Base-by-base conservation (phyloP, 2,113 vertebrate species). In the Epinephelus moara region DNA sequence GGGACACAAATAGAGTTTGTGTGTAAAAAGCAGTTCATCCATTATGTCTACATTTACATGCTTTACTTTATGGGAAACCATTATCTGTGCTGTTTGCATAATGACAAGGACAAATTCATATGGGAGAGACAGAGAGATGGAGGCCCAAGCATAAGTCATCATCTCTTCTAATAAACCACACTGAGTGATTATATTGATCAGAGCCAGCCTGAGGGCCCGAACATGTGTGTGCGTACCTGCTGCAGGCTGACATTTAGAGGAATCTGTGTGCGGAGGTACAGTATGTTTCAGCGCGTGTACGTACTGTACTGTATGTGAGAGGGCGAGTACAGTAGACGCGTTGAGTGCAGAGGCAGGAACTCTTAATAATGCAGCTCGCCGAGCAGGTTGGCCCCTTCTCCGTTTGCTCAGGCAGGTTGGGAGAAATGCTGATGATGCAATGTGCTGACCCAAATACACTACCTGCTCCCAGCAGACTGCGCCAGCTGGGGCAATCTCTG, bases 371-470 rank as follows among this genome's bases (percentile, higher is more conserved):
- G 89, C 85, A 94, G 91, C 94, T 94, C 89, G 78, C 85, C 87
- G 75, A 88, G 91, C 88, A 90, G 86, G 85, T 85, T 82, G 84
- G 73, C 77, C 91, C 78, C 81, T 76, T 93, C 86, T 92, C 88
- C 92, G 76, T 96, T 95, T 94, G 90, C 91, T 91, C 85, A 91
- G 85, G 94, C 95, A 95, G 94, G 95, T 96, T 95, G 90, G 89
- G 63, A 93, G 93, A 97, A 96, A 45, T 94, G 95, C 96, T 97
- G 96, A 98, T 94, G 92, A 94, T 96, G 95, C 95, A 95, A 78
- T 93, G 93, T 96, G 90, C 94, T 97, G 97, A 97, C 96, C 96
- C 95, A 97, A 91, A 97, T 97, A 96, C 92, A 82, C 85, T 94
- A 94, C 93, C 90, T 88, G 90, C 84, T 97, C 96, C 96, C 95